Percentiles rank a stretch among this genome's conserved stretches.
Conservation (phyloP, 2,113 vertebrate genomes). For the Struthio camelus region DNA sequence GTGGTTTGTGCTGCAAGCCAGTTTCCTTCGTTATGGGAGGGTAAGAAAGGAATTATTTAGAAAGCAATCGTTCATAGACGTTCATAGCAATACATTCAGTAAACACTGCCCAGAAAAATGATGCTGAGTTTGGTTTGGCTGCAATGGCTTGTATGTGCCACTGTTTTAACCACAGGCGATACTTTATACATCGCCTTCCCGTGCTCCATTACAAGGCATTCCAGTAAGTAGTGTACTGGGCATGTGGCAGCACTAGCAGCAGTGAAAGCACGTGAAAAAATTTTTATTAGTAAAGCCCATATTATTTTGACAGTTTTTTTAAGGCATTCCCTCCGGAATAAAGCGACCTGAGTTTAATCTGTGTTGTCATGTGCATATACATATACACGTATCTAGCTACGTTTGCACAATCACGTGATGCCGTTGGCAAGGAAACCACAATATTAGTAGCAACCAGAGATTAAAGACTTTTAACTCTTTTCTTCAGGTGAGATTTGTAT, state of each 20-base stretch:
- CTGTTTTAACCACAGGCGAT: background rate
- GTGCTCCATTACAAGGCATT: background rate
- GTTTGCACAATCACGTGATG: background rate
- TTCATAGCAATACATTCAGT: background rate
- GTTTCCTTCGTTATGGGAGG: background rate
- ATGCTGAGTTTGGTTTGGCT: background rate
- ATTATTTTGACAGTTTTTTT: background rate
- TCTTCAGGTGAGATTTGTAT: background rate
- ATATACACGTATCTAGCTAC: no score
- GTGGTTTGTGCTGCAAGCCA: background rate
- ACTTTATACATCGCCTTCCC: background rate
- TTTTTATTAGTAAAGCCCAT: background rate
- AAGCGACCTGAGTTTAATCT: background rate
- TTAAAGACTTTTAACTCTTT: background rate
- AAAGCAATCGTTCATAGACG: background rate
- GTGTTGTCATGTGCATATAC: background rate
- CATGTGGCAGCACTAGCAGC: background rate
- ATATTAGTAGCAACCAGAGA: background rate
- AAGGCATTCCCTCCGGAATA: background rate
- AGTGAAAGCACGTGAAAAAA: background rate
- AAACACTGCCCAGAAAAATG: background rate
- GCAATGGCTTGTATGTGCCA: background rate
- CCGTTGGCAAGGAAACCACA: background rate
- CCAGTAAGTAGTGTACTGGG: background rate
- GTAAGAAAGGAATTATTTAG: background rate